Percentiles rank a stretch among this genome's conserved stretches.
Conservation (phyloP, 2,113 vertebrate genomes). For the Isurus oxyrinchus region DNA sequence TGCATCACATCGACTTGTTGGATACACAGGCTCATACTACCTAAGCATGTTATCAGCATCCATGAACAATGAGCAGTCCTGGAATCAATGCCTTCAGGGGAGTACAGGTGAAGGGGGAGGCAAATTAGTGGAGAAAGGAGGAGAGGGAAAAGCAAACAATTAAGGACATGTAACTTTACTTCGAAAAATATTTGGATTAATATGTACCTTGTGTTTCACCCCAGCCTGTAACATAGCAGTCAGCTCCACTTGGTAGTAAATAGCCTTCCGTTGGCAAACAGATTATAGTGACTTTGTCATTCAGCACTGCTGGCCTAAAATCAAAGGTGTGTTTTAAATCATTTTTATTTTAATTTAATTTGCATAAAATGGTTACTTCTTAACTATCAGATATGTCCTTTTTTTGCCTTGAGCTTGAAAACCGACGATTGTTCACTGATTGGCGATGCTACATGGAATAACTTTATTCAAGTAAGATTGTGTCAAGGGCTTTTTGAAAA, state of each 20-base stretch:
- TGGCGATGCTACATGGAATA: neutral
- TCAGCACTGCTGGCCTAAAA: constrained; percentile 73
- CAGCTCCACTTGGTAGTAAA: constrained; percentile 67
- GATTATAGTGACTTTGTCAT: constrained; percentile 67
- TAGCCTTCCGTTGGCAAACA: constrained; percentile 74
- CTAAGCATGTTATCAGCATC: neutral
- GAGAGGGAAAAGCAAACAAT: neutral
- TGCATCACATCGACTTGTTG: neutral
- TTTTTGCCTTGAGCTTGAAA: neutral
- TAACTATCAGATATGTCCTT: neutral
- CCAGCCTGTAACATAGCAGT: constrained; percentile 89
- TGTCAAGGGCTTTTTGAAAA: neutral
- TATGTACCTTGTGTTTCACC: constrained; percentile 79
- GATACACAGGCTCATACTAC: neutral
- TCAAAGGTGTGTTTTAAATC: constrained; percentile 32
- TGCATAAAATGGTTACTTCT: neutral
- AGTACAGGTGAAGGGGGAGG: neutral
- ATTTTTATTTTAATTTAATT: neutral
- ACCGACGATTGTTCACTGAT: neutral
- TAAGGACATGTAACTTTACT: too few relatives aligned
- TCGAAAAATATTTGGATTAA: neutral
- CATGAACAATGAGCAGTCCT: neutral
- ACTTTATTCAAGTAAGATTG: neutral
- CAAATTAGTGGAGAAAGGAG: neutral
- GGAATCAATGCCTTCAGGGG: neutral